Evolutionary conservation across 35 echinoderm and acorn worm species (phyloP), one percentile per base, ranked within the genome.

Genomic region (Strongylocentrotus purpuratus): DNA sequence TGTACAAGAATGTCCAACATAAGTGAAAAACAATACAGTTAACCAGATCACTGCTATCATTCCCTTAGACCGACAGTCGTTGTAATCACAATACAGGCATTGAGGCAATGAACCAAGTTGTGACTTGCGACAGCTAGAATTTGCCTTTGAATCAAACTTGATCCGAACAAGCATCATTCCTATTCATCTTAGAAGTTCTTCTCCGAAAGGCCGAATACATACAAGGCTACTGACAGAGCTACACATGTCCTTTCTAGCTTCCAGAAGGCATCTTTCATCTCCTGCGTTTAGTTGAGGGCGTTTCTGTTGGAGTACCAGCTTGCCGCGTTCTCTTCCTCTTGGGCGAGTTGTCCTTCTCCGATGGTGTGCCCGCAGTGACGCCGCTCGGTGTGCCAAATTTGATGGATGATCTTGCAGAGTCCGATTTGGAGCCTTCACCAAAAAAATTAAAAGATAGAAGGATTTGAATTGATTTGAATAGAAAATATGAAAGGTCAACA

Each of bases 301-400:
- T 71, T 31, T 97, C 97, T 25, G 94, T 92, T 5, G 97, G 97
- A 15, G 97, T 95, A 31, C 95, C 96, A 15, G 95, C 96, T 89
- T 98, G 97, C 52, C 97, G 65, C 0, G 96, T 98, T 58, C 96
- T 55, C 92, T 98, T 98, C 48, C 96, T 47, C 94, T 98, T 98
- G 5, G 96, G 96, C 0, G 96, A 96, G 87, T 94, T 96, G 96
- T 96, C 96, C 41, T 96, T 96, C 52, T 96, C 94, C 18, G 96
- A 96, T 10, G 96, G 96, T 46, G 96, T 94, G 28, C 52, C 94
- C 8, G 96, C 85, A 15, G 85, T 52, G 35, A 96, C 25, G 20
- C 86, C 86, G 45, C 86, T 96, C 87, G 94, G 59, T 1, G 86
- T 88, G 31, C 87, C 59, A 3, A 94, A 47, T 2, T 91, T 91